A percentile compares a stretch with the other conserved stretches of the same genome.
These are phyloP conservation scores for Arctocebus calabarensis DNA, from an alignment of 2,797 vertebrate species.

Conservation along the genomic window DNA sequence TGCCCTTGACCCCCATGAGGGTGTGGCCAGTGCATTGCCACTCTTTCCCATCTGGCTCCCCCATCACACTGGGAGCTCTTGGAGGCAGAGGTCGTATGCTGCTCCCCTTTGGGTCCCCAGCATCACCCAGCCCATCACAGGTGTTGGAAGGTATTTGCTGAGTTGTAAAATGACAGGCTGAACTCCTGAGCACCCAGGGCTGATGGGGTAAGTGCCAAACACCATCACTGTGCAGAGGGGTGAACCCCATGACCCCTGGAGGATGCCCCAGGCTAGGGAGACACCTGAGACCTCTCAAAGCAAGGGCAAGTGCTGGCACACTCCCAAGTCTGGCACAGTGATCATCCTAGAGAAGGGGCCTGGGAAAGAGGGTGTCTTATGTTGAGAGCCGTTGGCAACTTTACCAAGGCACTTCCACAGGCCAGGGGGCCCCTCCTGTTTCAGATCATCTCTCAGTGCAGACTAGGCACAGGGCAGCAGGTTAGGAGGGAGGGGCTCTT, in stretches of 20 bases:
- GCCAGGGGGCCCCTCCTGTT: background rate
- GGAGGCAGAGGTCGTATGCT: background rate
- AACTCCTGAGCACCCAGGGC: background rate
- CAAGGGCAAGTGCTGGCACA: too few relatives aligned
- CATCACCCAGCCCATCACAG: background rate
- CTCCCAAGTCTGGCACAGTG: background rate
- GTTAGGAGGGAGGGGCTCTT: background rate
- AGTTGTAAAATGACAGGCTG: background rate
- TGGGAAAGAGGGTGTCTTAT: background rate
- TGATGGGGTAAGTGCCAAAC: background rate
- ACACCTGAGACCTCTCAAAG: background rate
- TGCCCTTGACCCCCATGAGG: accelerated
- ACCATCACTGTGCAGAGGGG: background rate
- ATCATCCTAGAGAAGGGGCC: background rate
- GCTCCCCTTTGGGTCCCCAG: background rate
- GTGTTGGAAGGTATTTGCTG: background rate
- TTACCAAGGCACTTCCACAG: background rate
- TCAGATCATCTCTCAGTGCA: background rate
- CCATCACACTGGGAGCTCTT: background rate
- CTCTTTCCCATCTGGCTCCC: background rate
- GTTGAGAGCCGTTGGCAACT: background rate
- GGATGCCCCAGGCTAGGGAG: background rate
- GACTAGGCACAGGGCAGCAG: background rate
- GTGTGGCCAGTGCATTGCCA: background rate
- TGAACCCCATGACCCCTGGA: background rate